Conservation (phyloP, 1,140 invertebrate genomes). For the Drosophila melanogaster region Release_6_plus_ISO1_MT NT_033777.3:28730001-28730500, state of each 20-base stretch:
- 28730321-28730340: conserved; percentile 27
- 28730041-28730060: conserved; percentile 57
- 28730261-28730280: conserved; percentile 17
- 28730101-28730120: conserved; percentile 1
- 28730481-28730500: conserved; percentile 74
- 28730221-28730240: conserved; percentile 14
- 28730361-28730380: conserved; percentile 18
- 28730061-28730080: conserved; percentile 53
- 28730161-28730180: conserved; percentile 23
- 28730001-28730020: conserved; percentile 11
- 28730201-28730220: background rate
- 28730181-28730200: conserved; percentile 17
- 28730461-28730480: conserved; percentile 73
- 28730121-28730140: conserved; percentile 11
- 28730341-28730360: conserved; percentile 28
- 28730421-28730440: conserved; percentile 27
- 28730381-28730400: conserved; percentile 63
- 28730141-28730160: conserved; percentile 34
- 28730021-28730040: conserved; percentile 36
- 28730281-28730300: conserved; percentile 51
- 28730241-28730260: conserved; percentile 25
- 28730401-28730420: conserved; percentile 60
- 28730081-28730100: conserved; percentile 31
- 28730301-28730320: conserved; percentile 59
- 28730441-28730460: conserved; percentile 49